phyloP scores from a whole-genome alignment of 2,888 invertebrate genomes.

The Julus scanicus region DNA sequence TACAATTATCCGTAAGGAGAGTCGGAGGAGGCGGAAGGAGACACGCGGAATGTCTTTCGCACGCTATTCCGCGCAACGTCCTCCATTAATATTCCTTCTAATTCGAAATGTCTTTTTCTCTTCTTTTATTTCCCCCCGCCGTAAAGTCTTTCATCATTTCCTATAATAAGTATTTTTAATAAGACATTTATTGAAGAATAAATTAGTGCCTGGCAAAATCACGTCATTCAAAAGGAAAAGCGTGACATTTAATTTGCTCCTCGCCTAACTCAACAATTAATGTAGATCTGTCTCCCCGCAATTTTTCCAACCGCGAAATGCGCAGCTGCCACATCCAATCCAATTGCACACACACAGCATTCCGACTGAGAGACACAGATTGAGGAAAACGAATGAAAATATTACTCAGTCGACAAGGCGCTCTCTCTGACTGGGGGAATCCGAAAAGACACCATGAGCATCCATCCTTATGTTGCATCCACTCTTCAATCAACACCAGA shows the following conservation, averaged over 20 bases:
- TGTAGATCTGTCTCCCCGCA: conserved; percentile 44
- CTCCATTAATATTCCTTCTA: conserved; percentile 12
- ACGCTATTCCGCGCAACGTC: neutral
- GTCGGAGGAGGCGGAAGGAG: neutral
- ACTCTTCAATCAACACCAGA: too few species aligned
- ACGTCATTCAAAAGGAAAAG: conserved; percentile 53
- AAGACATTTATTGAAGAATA: conserved; percentile 42
- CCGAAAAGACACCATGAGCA: neutral
- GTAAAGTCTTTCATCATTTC: conserved; percentile 38
- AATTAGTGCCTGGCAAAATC: conserved; percentile 45
- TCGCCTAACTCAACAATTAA: conserved; percentile 47
- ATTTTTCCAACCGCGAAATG: conserved; percentile 39
- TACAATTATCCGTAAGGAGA: neutral
- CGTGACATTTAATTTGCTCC: conserved; percentile 50
- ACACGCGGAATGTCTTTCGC: neutral
- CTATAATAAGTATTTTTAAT: conserved; percentile 42
- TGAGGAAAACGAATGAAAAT: neutral
- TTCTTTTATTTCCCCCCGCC: conserved; percentile 17
- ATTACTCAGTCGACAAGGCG: neutral
- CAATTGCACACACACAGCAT: neutral
- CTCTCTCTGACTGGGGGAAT: neutral
- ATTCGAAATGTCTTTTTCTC: conserved; percentile 23
- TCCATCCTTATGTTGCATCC: too few species aligned
- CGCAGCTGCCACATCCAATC: conserved; percentile 39
- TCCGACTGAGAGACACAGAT: conserved; percentile 9